These are phyloP conservation scores for Alca torda DNA, from an alignment of 2,797 vertebrate genomes.

Conservation along the genomic window DNA sequence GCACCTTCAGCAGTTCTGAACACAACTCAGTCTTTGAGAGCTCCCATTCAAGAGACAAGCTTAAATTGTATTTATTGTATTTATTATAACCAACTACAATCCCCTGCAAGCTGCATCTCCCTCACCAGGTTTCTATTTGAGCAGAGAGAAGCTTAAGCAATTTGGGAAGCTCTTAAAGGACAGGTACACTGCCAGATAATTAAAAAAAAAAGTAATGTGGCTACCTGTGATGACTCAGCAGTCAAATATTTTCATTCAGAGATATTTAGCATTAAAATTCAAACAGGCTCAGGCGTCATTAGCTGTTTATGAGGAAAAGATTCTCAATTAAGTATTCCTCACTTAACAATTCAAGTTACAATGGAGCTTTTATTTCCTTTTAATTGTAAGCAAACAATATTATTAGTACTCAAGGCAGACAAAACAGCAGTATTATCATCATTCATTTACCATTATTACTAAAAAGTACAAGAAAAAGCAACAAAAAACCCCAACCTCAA, in stretches of 20 bases:
- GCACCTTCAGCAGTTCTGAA: background rate
- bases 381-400: conserved; percentile 71
- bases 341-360: conserved; percentile 67
- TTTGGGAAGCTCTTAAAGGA: conserved; percentile 24
- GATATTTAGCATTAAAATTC: conserved; percentile 74
- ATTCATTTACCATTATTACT: conserved; percentile 63
- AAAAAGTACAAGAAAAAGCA: conserved; percentile 35
- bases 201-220: conserved; percentile 8
- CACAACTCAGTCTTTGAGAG: background rate
- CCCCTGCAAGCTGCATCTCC: background rate
- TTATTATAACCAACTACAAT: background rate
- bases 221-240: conserved; percentile 73
- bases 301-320: conserved; percentile 71
- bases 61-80: background rate
- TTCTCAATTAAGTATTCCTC: conserved; percentile 71
- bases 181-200: conserved; percentile 47
- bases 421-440: conserved; percentile 50
- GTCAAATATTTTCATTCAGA: conserved; percentile 74
- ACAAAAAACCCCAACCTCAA: conserved; percentile 49
- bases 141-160: conserved; percentile 22
- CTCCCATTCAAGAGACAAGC: background rate
- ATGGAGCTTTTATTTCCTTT: conserved; percentile 72
- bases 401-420: conserved; percentile 57
- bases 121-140: background rate
- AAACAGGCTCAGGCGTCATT: conserved; percentile 72